Conservation (phyloP, 2,113 vertebrate species). For the Dasyornis broadbenti region DNA sequence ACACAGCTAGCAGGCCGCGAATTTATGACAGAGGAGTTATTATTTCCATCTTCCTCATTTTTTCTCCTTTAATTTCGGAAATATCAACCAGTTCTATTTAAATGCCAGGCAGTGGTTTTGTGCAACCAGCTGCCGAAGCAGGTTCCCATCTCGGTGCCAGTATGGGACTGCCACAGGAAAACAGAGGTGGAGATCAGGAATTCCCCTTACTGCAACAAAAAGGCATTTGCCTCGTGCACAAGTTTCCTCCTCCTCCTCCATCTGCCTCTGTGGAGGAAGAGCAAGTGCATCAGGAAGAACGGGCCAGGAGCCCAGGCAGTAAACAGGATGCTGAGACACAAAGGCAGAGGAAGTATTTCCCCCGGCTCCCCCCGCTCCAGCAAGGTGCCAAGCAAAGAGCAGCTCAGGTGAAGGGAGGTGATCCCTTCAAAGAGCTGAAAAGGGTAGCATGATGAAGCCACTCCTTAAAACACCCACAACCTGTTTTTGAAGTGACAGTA, state of each 20-base stretch:
- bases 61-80: background rate
- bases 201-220: background rate
- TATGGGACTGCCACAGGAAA: background rate
- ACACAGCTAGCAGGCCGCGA: background rate
- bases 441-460: background rate
- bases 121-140: background rate
- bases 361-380: background rate
- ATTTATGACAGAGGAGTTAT: background rate
- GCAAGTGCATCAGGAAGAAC: constrained; percentile 32
- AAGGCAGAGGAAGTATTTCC: constrained; percentile 48
- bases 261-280: background rate
- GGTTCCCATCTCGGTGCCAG: background rate
- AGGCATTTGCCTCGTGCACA: background rate
- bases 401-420: constrained; percentile 2
- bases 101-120: background rate
- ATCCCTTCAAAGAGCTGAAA: background rate
- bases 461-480: background rate
- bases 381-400: background rate
- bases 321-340: constrained; percentile 56
- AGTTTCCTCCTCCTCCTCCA: background rate
- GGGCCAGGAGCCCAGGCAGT: background rate
- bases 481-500: background rate
- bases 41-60: background rate
- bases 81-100: background rate
- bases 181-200: constrained; percentile 3